Conservation (phyloP, 2,888 invertebrate species). For the Plusia festucae region DNA sequence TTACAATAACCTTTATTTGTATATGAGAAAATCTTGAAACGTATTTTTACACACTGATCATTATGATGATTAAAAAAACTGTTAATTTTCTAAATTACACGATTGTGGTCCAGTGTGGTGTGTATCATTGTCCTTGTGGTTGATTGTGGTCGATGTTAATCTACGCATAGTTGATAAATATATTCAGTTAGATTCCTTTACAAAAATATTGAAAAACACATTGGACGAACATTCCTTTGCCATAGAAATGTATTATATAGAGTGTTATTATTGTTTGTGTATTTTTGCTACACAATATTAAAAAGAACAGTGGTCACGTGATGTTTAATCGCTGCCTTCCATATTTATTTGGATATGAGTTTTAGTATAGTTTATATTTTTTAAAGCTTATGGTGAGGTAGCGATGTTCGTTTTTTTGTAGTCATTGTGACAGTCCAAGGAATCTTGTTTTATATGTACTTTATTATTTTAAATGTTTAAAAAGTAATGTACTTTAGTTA, state of each 20-base stretch:
- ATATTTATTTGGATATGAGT: slow-evolving; percentile 45
- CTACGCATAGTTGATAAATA: slow-evolving; percentile 23
- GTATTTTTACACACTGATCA: not conserved
- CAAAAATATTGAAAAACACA: slow-evolving; percentile 33
- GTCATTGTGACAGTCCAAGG: slow-evolving; percentile 28
- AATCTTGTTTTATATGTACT: slow-evolving; percentile 19
- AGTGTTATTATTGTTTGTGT: slow-evolving; percentile 42
- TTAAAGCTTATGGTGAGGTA: slow-evolving; percentile 28
- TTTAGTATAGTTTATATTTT: slow-evolving; percentile 40
- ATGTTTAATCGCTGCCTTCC: slow-evolving; percentile 33
- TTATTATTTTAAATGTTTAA: slow-evolving; percentile 15
- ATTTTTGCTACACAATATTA: slow-evolving; percentile 54
- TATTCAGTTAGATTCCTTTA: slow-evolving; percentile 43
- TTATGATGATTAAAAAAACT: not conserved
- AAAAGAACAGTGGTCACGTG: slow-evolving; percentile 20
- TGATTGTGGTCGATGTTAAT: slow-evolving; percentile 46
- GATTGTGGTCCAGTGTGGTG: slow-evolving; percentile 34
- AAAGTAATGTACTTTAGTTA: slow-evolving; percentile 31
- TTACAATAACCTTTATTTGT: not conserved
- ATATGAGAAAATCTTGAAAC: not conserved
- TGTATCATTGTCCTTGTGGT: slow-evolving; percentile 37
- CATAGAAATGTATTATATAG: slow-evolving; percentile 31
- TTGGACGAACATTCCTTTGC: slow-evolving; percentile 57
- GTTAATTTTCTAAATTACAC: slow-evolving; percentile 12
- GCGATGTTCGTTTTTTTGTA: slow-evolving; percentile 31